Base-by-base conservation (phyloP, 1,140 invertebrate species). In the Bombus affinis region DNA sequence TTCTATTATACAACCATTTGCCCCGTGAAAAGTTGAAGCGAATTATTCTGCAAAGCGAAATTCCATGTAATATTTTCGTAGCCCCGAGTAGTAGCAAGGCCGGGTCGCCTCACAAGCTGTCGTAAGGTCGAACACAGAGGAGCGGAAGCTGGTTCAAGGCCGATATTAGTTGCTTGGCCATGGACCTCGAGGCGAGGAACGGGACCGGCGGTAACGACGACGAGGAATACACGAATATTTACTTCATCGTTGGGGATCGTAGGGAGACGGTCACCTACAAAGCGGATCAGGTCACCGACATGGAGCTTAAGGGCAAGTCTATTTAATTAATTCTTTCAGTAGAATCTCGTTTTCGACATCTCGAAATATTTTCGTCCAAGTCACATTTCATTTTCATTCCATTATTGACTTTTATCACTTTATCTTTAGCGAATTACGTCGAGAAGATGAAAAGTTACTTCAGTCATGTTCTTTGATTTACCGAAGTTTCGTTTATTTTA, bases 221-320 rank as follows among this genome's bases (percentile, higher is more conserved):
- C 80, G 93, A 95, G 80, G 93, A 95, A 66, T 93, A 89, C 88
- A 93, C 90, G 42, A 94, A 93, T 81, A 93, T 96, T 81, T 94
- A 95, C 90, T 96, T 96, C 90, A 94, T 94, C 90, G 95, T 96
- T 92, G 95, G 95, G 84, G 94, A 95, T 92, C 95, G 95, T 88
- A 94, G 92, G 84, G 95, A 96, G 88, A 94, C 93, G 87, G 95
- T 95, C 91, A 95, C 93, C 87, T 96, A 96, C 87, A 93, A 94
- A 81, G 92, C 95, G 78, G 94, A 96, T 88, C 94, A 94, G 81
- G 92, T 94, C 88, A 94, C 94, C 75, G 92, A 94, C 81, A 92
- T 92, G 88, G 94, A 95, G 89, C 93, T 95, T 89, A 95, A 94
- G 90, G 95, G 95, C 93, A 73, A 91, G 93, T 84, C 59, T 32